Conservation (phyloP, 2,888 invertebrate species). For the Diaperis boleti region DNA sequence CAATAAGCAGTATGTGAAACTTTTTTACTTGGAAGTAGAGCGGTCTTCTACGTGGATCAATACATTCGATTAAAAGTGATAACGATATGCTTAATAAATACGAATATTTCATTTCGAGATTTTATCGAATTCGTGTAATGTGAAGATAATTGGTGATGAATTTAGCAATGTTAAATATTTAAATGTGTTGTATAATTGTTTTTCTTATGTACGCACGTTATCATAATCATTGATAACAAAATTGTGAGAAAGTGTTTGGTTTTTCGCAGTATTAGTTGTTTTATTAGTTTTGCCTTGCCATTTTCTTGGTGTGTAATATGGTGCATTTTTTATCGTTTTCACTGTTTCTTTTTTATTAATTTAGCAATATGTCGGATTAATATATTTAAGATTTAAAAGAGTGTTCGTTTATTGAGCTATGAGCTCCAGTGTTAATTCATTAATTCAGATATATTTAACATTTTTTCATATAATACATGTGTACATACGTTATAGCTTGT, state of each 20-base stretch:
- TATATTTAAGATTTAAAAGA: slow-evolving; percentile 10
- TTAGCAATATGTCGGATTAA: slow-evolving; percentile 27
- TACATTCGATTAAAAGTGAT: slow-evolving; percentile 31
- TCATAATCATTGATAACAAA: slow-evolving; percentile 14
- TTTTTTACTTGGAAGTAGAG: slow-evolving; percentile 32
- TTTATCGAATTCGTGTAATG: slow-evolving; percentile 35
- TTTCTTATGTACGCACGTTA: slow-evolving; percentile 28
- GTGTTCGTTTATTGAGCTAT: slow-evolving; percentile 15
- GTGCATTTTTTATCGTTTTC: slow-evolving; percentile 18
- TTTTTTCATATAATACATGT: slow-evolving; percentile 31
- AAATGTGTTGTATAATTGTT: slow-evolving; percentile 36
- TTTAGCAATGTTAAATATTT: slow-evolving; percentile 36
- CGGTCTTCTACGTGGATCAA: slow-evolving; percentile 30
- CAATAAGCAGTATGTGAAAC: slow-evolving; percentile 17
- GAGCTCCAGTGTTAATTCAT: slow-evolving; percentile 30
- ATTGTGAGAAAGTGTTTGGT: slow-evolving; percentile 11
- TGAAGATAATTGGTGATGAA: slow-evolving; percentile 32
- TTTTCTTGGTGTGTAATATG: slow-evolving; percentile 24
- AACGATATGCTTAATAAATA: slow-evolving; percentile 29
- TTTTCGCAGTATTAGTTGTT: slow-evolving; percentile 26
- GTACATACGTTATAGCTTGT: slow-evolving; percentile 52
- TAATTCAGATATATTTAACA: slow-evolving; percentile 30
- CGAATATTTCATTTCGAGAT: slow-evolving; percentile 22
- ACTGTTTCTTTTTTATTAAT: slow-evolving; percentile 15
- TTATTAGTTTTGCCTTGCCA: slow-evolving; percentile 18